These are phyloP conservation scores for Tinea semifulvella DNA, from an alignment of 2,888 invertebrate genomes.

Conservation along the genomic window DNA sequence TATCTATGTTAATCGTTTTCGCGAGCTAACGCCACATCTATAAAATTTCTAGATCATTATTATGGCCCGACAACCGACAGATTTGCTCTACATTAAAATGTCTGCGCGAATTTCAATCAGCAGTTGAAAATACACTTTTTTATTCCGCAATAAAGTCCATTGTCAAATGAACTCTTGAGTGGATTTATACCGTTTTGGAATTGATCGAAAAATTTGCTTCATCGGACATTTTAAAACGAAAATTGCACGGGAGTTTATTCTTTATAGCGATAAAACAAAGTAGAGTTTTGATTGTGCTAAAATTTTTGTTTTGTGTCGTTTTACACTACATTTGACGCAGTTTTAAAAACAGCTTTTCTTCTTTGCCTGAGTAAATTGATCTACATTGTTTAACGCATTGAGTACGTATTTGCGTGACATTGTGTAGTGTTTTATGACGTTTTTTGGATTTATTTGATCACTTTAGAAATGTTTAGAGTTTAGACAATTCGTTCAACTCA, in stretches of 20 bases:
- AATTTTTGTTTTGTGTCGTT: neutral
- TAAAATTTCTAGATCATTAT: too few relatives aligned
- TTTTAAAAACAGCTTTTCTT: constrained; percentile 28
- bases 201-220: constrained; percentile 34
- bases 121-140: neutral
- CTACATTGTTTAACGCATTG: constrained; percentile 15
- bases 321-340: constrained; percentile 24
- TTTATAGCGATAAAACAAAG: constrained; percentile 24
- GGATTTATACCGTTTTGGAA: constrained; percentile 18
- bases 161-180: neutral
- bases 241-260: constrained; percentile 25
- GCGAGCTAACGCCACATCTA: too few relatives aligned
- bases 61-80: too few relatives aligned
- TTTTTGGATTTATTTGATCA: constrained; percentile 33
- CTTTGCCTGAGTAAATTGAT: constrained; percentile 19
- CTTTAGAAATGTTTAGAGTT: constrained; percentile 57
- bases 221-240: constrained; percentile 43
- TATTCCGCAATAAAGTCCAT: neutral
- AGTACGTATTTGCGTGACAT: constrained; percentile 21
- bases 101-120: too few relatives aligned
- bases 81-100: too few relatives aligned
- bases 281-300: constrained; percentile 23
- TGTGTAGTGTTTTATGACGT: constrained; percentile 25
- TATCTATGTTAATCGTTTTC: too few relatives aligned
- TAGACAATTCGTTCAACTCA: constrained; percentile 55